Evolutionary conservation across 1,140 invertebrate genomes (phyloP).

Genomic region (Drosophila arizonae): DNA sequence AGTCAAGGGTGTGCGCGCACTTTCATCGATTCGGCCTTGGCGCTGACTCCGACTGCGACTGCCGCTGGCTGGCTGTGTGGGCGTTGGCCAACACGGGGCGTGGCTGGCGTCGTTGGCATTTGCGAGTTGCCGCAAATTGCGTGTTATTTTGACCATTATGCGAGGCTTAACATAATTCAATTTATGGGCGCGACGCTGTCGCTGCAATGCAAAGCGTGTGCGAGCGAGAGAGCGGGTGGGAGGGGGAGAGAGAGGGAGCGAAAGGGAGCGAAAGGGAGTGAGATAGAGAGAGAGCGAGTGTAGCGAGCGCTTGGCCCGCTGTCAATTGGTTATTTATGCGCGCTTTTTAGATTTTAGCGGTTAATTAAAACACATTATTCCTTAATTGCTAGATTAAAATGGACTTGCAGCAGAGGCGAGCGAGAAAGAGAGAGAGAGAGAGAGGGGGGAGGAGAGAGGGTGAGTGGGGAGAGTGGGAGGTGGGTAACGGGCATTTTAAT

Average conservation of each 20-base stretch:
- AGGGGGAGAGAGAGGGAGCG: neutral
- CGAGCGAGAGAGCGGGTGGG: neutral
- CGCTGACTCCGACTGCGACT: neutral
- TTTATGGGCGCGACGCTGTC: conserved; percentile 61
- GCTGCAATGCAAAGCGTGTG: conserved; percentile 21
- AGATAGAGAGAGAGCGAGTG: neutral
- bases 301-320: conserved; percentile 5
- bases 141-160: conserved; percentile 78
- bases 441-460: neutral
- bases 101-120: conserved; percentile 24
- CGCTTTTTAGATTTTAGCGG: conserved; percentile 77
- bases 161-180: conserved; percentile 76
- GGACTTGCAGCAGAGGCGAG: conserved; percentile 21
- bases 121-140: conserved; percentile 61
- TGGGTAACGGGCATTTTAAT: conserved; percentile 47
- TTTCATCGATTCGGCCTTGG: conserved; percentile 38
- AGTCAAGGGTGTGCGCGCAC: conserved; percentile 5
- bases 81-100: neutral
- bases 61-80: neutral
- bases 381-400: conserved; percentile 77
- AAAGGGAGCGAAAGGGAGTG: neutral
- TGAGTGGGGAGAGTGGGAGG: neutral
- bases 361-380: conserved; percentile 77
- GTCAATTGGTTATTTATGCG: conserved; percentile 77
- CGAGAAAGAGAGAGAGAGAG: neutral